phyloP scores from a whole-genome alignment of 2,113 vertebrate genomes.

The Malaclemys terrapin region DNA sequence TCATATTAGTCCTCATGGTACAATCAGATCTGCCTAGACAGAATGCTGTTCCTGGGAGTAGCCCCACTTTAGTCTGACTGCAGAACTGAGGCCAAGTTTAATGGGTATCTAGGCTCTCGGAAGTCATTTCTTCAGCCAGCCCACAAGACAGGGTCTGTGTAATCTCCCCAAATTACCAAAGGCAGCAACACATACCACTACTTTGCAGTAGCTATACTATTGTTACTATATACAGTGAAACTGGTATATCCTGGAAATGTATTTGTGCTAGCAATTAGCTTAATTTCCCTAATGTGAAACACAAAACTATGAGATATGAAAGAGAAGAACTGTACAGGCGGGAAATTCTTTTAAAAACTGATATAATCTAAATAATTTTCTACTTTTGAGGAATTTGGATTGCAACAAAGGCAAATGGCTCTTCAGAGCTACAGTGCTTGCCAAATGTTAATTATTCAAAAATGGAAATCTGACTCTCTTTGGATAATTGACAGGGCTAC shows the following conservation, averaged over 20 bases:
- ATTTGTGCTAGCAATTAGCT: not conserved
- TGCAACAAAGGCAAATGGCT: not conserved
- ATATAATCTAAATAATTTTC: not conserved
- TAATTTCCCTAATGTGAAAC: accelerated
- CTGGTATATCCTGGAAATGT: accelerated
- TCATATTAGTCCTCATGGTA: not conserved
- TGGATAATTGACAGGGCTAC: slow-evolving; percentile 51
- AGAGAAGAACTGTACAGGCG: not conserved
- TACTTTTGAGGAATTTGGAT: slow-evolving; percentile 1
- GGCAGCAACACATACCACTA: accelerated
- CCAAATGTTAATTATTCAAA: slow-evolving; percentile 61
- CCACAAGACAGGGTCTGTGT: not conserved
- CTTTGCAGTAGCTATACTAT: accelerated
- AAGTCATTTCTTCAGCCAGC: not conserved
- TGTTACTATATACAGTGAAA: accelerated
- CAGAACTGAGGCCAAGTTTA: not conserved
- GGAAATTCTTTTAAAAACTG: not conserved
- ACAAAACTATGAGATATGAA: not conserved
- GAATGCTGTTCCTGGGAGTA: not conserved
- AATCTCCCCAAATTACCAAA: accelerated
- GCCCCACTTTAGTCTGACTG: not conserved
- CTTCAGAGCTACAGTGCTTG: not conserved
- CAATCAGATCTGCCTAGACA: not conserved
- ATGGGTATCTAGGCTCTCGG: not conserved
- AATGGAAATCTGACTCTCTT: slow-evolving; percentile 44